phyloP scores from a whole-genome alignment of 2,888 invertebrate genomes.

The Scaptodrosophila latifasciaeformis region DNA sequence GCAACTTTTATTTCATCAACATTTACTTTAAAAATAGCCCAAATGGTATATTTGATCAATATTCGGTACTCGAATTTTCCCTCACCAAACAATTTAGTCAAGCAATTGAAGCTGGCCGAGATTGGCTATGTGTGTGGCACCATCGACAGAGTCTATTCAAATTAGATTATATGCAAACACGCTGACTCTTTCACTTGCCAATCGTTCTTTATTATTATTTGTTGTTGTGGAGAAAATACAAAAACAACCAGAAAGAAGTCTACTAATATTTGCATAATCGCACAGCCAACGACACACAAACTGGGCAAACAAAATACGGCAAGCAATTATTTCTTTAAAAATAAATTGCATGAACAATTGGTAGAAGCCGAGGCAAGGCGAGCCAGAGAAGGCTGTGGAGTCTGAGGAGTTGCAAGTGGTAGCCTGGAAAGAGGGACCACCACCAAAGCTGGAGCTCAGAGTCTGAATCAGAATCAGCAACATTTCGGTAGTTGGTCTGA shows the following conservation, averaged over 20 bases:
- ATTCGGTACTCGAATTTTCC: too few relatives aligned
- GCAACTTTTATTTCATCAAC: too few relatives aligned
- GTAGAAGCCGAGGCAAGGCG: constrained; percentile 42
- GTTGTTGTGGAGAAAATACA: constrained; percentile 28
- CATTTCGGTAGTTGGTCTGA: neutral
- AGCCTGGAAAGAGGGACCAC: constrained; percentile 21
- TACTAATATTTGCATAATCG: constrained; percentile 68
- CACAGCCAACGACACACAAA: constrained; percentile 3
- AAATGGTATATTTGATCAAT: too few relatives aligned
- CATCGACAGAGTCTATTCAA: too few relatives aligned
- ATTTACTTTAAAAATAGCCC: too few relatives aligned
- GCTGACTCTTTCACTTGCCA: constrained; percentile 57
- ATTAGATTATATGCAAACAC: constrained; percentile 56
- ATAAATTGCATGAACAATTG: constrained; percentile 69
- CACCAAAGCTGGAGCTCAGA: constrained; percentile 45
- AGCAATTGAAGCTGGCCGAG: too few relatives aligned
- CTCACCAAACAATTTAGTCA: too few relatives aligned
- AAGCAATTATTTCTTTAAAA: constrained; percentile 68
- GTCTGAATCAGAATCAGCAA: neutral
- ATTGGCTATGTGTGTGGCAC: constrained; percentile 68
- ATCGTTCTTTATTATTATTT: constrained; percentile 51
- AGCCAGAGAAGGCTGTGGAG: constrained; percentile 4
- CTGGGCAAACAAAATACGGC: constrained; percentile 28
- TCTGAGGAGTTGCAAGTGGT: too few relatives aligned
- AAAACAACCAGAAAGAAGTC: constrained; percentile 21